These are phyloP conservation scores for Glandiceps talaboti DNA, from an alignment of 53 echinoderm and acorn worm genomes.

Conservation along the genomic window DNA sequence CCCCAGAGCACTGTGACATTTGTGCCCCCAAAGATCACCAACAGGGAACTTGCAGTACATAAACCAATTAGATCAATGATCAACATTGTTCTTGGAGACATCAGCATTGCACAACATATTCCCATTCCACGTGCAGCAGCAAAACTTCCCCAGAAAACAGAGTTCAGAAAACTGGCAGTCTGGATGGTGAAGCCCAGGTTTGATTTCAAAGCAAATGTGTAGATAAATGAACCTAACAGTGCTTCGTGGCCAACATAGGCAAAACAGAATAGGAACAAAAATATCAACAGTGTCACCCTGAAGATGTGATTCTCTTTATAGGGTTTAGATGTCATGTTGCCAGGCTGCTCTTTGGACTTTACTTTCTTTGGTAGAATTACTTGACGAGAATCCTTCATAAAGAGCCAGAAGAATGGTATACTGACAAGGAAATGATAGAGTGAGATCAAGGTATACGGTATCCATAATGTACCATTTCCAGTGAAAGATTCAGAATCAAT, in stretches of 20 bases:
- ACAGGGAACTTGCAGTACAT: slow-evolving; percentile 18
- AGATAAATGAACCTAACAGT: neutral
- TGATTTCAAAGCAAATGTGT: slow-evolving; percentile 18
- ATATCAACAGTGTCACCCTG: neutral
- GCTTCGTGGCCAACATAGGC: neutral
- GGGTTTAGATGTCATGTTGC: neutral
- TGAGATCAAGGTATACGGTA: neutral
- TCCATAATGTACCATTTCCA: too few species aligned
- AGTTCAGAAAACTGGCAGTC: slow-evolving; percentile 32
- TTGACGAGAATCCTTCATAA: neutral
- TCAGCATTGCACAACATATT: slow-evolving; percentile 55
- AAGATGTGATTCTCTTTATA: neutral
- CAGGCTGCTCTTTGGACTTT: neutral
- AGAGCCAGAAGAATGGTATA: neutral
- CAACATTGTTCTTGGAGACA: slow-evolving; percentile 54
- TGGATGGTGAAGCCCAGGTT: slow-evolving; percentile 7
- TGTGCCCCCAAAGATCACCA: slow-evolving; percentile 26
- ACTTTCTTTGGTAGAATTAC: neutral
- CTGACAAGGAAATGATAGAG: neutral
- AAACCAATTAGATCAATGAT: slow-evolving; percentile 39
- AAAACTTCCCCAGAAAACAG: slow-evolving; percentile 67
- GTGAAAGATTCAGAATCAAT: too few species aligned
- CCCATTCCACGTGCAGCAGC: slow-evolving; percentile 57
- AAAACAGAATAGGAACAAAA: neutral
- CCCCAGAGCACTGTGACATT: slow-evolving; percentile 36